These are phyloP conservation scores for Gryllus bimaculatus DNA, from an alignment of 1,140 invertebrate genomes.

Conservation along the genomic window DNA sequence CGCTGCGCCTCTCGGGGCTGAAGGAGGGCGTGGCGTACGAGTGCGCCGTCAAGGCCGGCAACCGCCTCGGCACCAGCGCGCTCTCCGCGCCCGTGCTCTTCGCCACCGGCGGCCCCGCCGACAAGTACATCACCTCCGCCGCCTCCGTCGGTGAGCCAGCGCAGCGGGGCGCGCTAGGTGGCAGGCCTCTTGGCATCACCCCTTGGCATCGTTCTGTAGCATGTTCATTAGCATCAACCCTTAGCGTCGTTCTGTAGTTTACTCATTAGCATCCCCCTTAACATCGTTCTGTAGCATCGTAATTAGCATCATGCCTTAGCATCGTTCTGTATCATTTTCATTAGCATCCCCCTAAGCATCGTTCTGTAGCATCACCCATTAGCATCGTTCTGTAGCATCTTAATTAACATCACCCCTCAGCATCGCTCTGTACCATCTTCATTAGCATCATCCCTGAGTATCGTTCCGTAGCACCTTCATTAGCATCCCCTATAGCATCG, in stretches of 20 bases:
- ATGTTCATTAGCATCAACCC: not conserved
- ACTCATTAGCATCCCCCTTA: not conserved
- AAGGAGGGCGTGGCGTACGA: conserved; percentile 64
- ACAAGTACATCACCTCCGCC: conserved; percentile 53
- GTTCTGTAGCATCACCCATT: too few species aligned
- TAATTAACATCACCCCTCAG: too few species aligned
- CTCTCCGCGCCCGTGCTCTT: conserved; percentile 62
- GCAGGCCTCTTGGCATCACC: not conserved
- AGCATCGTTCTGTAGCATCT: too few species aligned
- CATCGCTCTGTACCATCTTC: too few species aligned
- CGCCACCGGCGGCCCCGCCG: conserved; percentile 42
- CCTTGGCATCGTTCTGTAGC: too few species aligned
- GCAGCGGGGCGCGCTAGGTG: too few species aligned
- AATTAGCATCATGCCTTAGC: too few species aligned
- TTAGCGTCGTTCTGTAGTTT: not conserved
- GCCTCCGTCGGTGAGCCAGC: conserved; percentile 41
- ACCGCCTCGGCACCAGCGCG: conserved; percentile 64
- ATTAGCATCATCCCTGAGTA: too few species aligned
- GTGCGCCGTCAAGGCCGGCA: conserved; percentile 70
- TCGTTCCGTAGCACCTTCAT: too few species aligned
- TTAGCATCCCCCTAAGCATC: too few species aligned
- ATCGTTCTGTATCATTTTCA: too few species aligned
- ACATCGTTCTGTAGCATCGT: not conserved
- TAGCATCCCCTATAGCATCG: too few species aligned
- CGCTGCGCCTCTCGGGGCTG: conserved; percentile 53